Conservation (phyloP, 1,140 invertebrate species). For the Megathymus violae region DNA sequence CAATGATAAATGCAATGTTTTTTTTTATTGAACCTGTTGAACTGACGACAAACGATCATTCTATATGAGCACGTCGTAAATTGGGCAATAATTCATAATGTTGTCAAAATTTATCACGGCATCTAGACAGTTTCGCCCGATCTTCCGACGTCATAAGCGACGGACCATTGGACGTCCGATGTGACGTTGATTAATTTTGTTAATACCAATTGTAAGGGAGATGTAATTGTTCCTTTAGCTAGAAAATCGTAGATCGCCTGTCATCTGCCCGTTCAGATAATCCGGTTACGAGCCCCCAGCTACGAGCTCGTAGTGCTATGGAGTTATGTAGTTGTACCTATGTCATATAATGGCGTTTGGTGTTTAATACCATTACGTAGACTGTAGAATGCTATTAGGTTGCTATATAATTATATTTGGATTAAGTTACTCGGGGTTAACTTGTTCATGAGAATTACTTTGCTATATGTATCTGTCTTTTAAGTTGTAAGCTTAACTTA, state of each 20-base stretch:
- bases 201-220: not conserved
- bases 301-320: conserved; percentile 8
- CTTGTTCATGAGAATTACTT: too few relatives aligned
- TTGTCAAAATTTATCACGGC: too few relatives aligned
- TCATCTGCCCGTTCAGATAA: conserved; percentile 12
- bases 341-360: conserved; percentile 8
- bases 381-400: conserved; percentile 21
- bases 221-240: not conserved
- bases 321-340: not conserved
- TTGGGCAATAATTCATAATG: too few relatives aligned
- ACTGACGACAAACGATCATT: too few relatives aligned
- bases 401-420: conserved; percentile 10
- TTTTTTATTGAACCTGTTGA: too few relatives aligned
- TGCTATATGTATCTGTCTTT: too few relatives aligned
- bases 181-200: not conserved
- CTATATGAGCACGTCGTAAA: too few relatives aligned
- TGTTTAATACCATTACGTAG: conserved; percentile 19
- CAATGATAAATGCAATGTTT: too few relatives aligned
- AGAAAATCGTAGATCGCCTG: conserved; percentile 17
- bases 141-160: too few relatives aligned
- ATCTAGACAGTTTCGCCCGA: too few relatives aligned
- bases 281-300: conserved; percentile 20
- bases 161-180: too few relatives aligned
- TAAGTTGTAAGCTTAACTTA: too few relatives aligned
- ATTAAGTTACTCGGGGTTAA: not conserved